Evolutionary conservation across 1,140 invertebrate genomes (phyloP).

Genomic region (Armadillidium nasatum): DNA sequence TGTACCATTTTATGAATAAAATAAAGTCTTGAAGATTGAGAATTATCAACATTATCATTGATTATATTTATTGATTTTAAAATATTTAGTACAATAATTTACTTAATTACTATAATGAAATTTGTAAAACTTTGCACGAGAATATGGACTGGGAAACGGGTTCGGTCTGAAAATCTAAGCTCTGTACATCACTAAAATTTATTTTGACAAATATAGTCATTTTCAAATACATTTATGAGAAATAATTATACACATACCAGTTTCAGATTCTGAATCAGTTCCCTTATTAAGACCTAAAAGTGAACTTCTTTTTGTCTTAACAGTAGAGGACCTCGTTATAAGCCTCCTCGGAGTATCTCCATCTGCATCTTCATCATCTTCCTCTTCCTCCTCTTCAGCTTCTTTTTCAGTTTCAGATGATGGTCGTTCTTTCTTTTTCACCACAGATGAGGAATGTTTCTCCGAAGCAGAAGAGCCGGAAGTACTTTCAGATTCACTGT

Average conservation of each 20-base stretch:
- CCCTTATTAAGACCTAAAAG: constrained; percentile 40
- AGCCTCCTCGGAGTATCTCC: constrained; percentile 36
- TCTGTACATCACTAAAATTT: no score
- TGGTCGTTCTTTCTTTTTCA: constrained; percentile 4
- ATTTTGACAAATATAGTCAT: no score
- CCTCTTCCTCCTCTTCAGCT: constrained; percentile 36
- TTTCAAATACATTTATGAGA: no score
- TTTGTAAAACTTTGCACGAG: no score
- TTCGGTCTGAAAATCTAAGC: no score
- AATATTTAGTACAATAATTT: no score
- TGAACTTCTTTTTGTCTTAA: constrained; percentile 38
- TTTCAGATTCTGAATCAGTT: constrained; percentile 44
- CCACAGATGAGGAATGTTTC: not conserved
- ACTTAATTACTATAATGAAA: no score
- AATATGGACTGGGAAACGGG: no score
- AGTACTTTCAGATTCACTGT: not conserved
- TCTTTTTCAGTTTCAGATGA: constrained; percentile 41
- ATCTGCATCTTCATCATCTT: constrained; percentile 39
- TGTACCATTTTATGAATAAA: no score
- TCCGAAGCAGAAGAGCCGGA: not conserved
- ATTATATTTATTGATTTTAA: no score
- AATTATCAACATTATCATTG: no score
- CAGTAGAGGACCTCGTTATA: constrained; percentile 40
- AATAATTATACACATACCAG: constrained; percentile 19
- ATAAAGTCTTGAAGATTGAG: no score